Percentiles rank a stretch among this genome's conserved stretches.
phyloP scores from a whole-genome alignment of 2,888 invertebrate species.

The Gortyna flavago region DNA sequence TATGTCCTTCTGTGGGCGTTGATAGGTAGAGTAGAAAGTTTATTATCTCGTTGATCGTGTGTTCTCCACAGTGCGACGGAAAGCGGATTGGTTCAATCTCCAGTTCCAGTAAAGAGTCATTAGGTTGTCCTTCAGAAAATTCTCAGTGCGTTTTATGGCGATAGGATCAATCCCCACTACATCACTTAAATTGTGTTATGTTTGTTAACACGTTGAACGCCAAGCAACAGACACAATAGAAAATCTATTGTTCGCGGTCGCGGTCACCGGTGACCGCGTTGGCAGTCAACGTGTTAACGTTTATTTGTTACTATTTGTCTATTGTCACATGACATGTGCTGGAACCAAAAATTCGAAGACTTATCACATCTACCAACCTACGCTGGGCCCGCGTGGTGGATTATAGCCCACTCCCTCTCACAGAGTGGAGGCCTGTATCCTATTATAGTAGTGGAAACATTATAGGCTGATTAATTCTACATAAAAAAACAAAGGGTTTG shows the following conservation, averaged over 20 bases:
- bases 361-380: too few relatives aligned
- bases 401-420: too few relatives aligned
- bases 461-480: too few relatives aligned
- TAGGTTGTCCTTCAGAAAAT: background rate
- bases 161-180: background rate
- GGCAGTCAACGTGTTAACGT: too few relatives aligned
- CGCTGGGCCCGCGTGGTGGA: too few relatives aligned
- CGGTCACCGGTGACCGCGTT: too few relatives aligned
- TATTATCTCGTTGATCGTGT: background rate
- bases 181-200: background rate
- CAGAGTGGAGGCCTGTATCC: too few relatives aligned
- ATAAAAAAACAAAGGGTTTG: background rate
- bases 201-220: too few relatives aligned
- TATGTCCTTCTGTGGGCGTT: slow-evolving; percentile 24
- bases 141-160: background rate
- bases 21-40: slow-evolving; percentile 41
- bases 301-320: background rate
- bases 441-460: too few relatives aligned
- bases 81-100: background rate
- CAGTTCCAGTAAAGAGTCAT: background rate
- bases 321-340: background rate
- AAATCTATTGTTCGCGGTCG: too few relatives aligned
- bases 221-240: too few relatives aligned
- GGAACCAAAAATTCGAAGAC: too few relatives aligned
- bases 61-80: background rate